These are phyloP conservation scores for Cyanistes caeruleus DNA, from an alignment of 2,113 vertebrate genomes.

Conservation along the genomic window DNA sequence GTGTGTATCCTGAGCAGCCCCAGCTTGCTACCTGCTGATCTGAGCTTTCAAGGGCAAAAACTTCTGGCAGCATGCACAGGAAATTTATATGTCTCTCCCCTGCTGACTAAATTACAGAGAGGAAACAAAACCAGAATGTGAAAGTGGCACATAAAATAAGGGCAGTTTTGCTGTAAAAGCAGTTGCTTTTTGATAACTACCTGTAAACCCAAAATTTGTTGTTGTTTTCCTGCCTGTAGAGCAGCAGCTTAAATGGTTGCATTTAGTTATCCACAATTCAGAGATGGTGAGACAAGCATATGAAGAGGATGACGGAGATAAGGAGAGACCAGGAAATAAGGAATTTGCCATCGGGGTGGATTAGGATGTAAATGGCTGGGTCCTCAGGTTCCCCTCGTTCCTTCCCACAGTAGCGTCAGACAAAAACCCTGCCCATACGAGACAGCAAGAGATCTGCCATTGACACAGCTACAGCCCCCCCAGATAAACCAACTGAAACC, in stretches of 20 bases:
- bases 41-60: neutral
- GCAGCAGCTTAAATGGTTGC: neutral
- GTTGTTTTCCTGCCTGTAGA: neutral
- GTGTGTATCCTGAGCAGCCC: neutral
- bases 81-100: conserved; percentile 6
- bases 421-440: neutral
- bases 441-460: neutral
- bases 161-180: neutral
- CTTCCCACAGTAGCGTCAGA: neutral
- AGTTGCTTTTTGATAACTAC: neutral
- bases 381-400: neutral
- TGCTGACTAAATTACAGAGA: conserved; percentile 18
- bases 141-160: neutral
- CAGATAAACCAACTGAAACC: neutral
- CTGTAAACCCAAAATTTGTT: neutral
- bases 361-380: neutral
- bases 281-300: neutral
- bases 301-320: neutral
- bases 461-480: neutral
- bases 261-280: neutral
- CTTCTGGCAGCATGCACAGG: neutral
- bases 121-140: conserved; percentile 20
- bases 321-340: neutral
- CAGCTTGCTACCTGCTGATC: neutral
- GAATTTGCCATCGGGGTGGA: neutral